Evolutionary conservation across 1,140 invertebrate genomes (phyloP).

Genomic region (Brachionus rotundiformis): DNA sequence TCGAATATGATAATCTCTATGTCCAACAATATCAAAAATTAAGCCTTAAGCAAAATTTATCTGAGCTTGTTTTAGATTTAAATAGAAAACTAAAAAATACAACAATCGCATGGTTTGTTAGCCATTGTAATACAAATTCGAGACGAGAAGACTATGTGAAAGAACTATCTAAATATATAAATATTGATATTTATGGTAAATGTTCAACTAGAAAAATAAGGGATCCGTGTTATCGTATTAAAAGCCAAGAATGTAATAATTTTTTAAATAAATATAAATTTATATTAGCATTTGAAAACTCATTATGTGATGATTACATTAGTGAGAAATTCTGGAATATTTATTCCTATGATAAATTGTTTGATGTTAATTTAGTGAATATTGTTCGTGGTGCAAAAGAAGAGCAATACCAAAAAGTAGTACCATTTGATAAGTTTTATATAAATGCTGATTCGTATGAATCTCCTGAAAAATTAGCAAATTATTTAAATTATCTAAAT

Average conservation of each 20-base stretch:
- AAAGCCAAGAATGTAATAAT: not conserved
- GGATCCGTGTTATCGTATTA: not conserved
- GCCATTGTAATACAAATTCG: conserved; percentile 67
- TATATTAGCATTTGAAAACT: conserved; percentile 56
- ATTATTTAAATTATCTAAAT: conserved; percentile 61
- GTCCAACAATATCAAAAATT: not conserved
- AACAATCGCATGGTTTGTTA: conserved; percentile 69
- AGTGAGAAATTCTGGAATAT: conserved; percentile 53
- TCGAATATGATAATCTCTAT: not conserved
- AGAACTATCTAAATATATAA: conserved; percentile 66
- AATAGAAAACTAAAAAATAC: not conserved
- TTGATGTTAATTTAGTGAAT: conserved; percentile 67
- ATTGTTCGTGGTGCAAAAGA: conserved; percentile 89
- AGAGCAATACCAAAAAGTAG: conserved; percentile 80
- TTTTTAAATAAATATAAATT: conserved; percentile 46
- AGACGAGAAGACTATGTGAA: conserved; percentile 66
- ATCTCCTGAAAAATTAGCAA: conserved; percentile 57
- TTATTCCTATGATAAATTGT: not conserved
- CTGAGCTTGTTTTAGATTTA: not conserved
- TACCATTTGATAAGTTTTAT: conserved; percentile 69
- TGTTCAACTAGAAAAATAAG: conserved; percentile 61
- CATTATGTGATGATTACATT: conserved; percentile 51
- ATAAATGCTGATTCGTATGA: conserved; percentile 60
- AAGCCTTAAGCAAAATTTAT: not conserved
- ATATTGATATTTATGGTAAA: conserved; percentile 70